A percentile compares a stretch with the other conserved stretches of the same genome.
phyloP scores from a whole-genome alignment of 2,888 invertebrate genomes.

The Sussaba pulchella region DNA sequence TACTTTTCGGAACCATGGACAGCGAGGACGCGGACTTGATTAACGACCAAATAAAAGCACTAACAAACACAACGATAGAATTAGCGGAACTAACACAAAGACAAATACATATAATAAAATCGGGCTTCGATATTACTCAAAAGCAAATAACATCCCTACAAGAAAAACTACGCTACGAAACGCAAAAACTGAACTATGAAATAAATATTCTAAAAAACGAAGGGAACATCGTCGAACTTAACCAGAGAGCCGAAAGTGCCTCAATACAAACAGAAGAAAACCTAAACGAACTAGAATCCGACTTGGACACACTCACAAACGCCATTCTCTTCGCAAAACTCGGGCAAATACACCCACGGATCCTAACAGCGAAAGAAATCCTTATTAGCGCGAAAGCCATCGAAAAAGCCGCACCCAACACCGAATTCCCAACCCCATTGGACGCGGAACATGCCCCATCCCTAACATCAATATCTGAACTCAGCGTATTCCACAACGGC shows the following conservation, averaged over 20 bases:
- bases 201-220: background rate
- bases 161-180: too few relatives aligned
- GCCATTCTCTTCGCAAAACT: too few relatives aligned
- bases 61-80: constrained; percentile 6
- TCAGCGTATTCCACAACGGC: background rate
- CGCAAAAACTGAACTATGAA: background rate
- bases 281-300: background rate
- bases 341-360: too few relatives aligned
- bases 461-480: background rate
- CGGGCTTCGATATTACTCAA: background rate
- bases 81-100: background rate
- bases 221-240: background rate
- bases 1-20: constrained; percentile 27
- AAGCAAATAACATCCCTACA: background rate
- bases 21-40: constrained; percentile 20
- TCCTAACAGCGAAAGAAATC: too few relatives aligned
- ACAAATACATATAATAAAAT: constrained; percentile 1
- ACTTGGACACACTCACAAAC: background rate
- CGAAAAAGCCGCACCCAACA: background rate
- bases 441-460: background rate
- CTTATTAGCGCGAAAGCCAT: too few relatives aligned
- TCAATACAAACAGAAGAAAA: background rate
- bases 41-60: background rate
- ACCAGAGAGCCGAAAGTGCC: background rate
- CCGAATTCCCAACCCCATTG: background rate